These are phyloP conservation scores for Myxocyprinus asiaticus DNA, from an alignment of 2,113 vertebrate genomes.

Conservation along the genomic window DNA sequence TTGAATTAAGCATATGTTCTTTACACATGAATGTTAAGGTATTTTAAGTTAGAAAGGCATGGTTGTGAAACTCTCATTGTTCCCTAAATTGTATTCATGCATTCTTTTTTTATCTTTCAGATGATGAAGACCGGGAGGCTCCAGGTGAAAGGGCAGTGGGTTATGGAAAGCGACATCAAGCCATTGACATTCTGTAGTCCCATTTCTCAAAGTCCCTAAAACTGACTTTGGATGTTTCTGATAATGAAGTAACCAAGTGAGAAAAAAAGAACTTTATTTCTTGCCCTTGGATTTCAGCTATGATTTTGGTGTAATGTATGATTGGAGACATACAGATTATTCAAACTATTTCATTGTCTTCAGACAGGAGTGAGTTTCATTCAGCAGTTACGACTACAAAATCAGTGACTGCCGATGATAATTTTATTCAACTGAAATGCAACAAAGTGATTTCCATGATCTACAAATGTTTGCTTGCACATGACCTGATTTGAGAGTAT, in stretches of 20 bases:
- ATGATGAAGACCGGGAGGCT: conserved; percentile 92
- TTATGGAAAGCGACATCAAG: conserved; percentile 87
- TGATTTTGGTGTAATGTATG: conserved; percentile 11
- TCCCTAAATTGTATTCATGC: not conserved
- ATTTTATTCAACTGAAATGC: not conserved
- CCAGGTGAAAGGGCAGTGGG: conserved; percentile 86
- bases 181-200: conserved; percentile 84
- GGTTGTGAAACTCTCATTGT: not conserved
- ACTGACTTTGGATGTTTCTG: conserved; percentile 43
- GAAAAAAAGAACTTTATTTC: not conserved
- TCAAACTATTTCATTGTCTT: conserved; percentile 1
- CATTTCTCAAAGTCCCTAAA: conserved; percentile 22
- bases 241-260: conserved; percentile 17
- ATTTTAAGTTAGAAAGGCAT: not conserved
- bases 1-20: not conserved
- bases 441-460: too few relatives aligned
- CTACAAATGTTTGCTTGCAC: conserved; percentile 21
- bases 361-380: not conserved
- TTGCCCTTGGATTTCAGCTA: conserved; percentile 23
- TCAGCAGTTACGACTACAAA: not conserved
- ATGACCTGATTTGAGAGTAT: conserved; percentile 1
- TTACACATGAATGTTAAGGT: not conserved
- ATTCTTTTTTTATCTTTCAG: conserved; percentile 69
- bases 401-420: not conserved
- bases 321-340: conserved; percentile 21